These are phyloP conservation scores for Tapera naevia DNA, from an alignment of 2,797 vertebrate genomes.

Conservation along the genomic window DNA sequence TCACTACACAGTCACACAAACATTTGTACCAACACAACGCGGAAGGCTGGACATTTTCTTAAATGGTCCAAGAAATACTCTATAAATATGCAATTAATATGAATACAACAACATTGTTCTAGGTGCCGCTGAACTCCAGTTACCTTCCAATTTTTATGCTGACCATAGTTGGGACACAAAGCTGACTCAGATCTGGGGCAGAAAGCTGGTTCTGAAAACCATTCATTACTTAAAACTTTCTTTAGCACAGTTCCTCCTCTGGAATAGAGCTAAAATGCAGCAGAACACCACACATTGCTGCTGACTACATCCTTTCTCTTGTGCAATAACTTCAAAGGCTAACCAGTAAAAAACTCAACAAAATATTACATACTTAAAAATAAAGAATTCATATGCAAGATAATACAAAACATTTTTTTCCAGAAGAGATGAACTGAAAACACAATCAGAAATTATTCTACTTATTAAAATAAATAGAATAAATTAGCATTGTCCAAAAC, in stretches of 20 bases:
- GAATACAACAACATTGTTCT: background rate
- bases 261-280: background rate
- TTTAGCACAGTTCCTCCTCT: background rate
- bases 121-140: background rate
- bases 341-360: background rate
- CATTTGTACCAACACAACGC: background rate
- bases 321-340: background rate
- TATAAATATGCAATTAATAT: background rate
- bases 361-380: background rate
- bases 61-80: background rate
- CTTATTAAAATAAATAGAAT: background rate
- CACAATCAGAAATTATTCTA: background rate
- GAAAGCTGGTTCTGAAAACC: background rate
- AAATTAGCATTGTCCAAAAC: background rate
- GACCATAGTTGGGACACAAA: background rate
- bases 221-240: background rate
- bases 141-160: rapidly evolving
- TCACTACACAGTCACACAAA: background rate
- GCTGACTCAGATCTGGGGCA: background rate
- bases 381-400: background rate
- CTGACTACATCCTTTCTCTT: background rate
- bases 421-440: background rate
- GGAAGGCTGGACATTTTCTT: background rate
- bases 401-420: background rate
- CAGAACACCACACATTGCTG: background rate